Evolutionary conservation across 2,888 invertebrate species (phyloP), one percentile per base, ranked within the genome.

Genomic region (Coecobrya sp.): DNA sequence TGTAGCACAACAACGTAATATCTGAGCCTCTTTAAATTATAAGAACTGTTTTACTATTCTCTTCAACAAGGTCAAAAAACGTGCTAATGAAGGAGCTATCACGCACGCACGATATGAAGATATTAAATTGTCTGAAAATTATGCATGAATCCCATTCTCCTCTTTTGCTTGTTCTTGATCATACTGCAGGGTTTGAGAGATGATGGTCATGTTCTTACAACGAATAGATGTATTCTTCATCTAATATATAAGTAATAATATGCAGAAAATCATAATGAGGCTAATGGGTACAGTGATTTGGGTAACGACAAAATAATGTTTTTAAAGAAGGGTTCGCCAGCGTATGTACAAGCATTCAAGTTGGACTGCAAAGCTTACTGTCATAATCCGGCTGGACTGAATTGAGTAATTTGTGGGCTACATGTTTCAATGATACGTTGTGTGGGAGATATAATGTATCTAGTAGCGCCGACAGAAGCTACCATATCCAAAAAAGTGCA

Each of bases 211-310:
- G 49, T 52, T 22, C 16, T 73, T 73, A 42, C 52, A 73, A 68
- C 11, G 30, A 22, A n/a, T n/a, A 86, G 49, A 86, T 86, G 86
- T 27, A 73, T 86, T 45, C n/a, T 3, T 27, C n/a, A n/a, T n/a
- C n/a, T n/a, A n/a, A n/a, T n/a, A n/a, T n/a, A n/a, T n/a, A n/a
- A n/a, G n/a, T n/a, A n/a, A n/a, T n/a, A n/a, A 86, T 36, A 68
- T 59, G 73, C 45, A 73, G 36, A 52, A 76, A 86, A 55, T 59
- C 30, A 76, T 76, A 86, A 86, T 86, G 73, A 73, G 59, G 36
- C 73, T 86, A 86, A 86, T 86, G 86, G 86, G 42, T 73, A 30
- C 73, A 19, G 86, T 86, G 86, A 86, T 86, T 86, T 86, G 86
- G 19, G 73, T 86, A 86, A 86, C 86, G 73, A 86, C 70, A 86